These are phyloP conservation scores for Sinocyclocheilus anophthalmus DNA, from an alignment of 2,113 vertebrate species.

Conservation along the genomic window DNA sequence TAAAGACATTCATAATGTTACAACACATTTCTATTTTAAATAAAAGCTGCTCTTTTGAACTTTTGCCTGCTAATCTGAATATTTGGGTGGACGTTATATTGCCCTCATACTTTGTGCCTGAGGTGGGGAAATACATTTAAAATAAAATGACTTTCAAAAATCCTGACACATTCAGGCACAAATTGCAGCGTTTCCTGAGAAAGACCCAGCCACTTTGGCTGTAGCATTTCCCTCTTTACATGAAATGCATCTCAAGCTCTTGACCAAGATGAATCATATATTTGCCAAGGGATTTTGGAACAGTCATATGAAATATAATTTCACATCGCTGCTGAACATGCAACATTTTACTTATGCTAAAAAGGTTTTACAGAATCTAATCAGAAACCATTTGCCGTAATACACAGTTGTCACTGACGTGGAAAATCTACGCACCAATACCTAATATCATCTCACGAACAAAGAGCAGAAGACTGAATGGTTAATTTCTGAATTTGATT, in stretches of 20 bases:
- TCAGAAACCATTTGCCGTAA: background rate
- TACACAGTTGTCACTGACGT: background rate
- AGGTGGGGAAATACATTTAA: background rate
- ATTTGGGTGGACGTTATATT: background rate
- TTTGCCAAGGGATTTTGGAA: slow-evolving; percentile 64
- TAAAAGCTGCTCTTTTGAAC: background rate
- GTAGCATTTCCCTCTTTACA: slow-evolving; percentile 66
- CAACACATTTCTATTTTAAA: background rate
- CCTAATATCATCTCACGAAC: slow-evolving; percentile 34
- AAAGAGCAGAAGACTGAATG: slow-evolving; percentile 56
- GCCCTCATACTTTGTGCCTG: background rate
- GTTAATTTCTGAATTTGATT: slow-evolving; percentile 71
- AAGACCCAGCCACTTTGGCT: slow-evolving; percentile 55
- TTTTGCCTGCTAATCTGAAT: background rate
- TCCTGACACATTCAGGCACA: background rate
- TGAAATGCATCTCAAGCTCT: slow-evolving; percentile 59
- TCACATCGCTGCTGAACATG: slow-evolving; percentile 48
- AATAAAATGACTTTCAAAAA: background rate
- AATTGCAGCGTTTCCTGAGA: background rate
- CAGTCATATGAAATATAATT: slow-evolving; percentile 47
- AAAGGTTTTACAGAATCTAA: slow-evolving; percentile 12
- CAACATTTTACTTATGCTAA: slow-evolving; percentile 19
- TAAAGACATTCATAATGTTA: background rate
- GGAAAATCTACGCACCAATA: slow-evolving; percentile 31
- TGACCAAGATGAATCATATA: slow-evolving; percentile 70